These are phyloP conservation scores for Myiozetetes cayanensis DNA, from an alignment of 2,113 vertebrate genomes.

Conservation along the genomic window DNA sequence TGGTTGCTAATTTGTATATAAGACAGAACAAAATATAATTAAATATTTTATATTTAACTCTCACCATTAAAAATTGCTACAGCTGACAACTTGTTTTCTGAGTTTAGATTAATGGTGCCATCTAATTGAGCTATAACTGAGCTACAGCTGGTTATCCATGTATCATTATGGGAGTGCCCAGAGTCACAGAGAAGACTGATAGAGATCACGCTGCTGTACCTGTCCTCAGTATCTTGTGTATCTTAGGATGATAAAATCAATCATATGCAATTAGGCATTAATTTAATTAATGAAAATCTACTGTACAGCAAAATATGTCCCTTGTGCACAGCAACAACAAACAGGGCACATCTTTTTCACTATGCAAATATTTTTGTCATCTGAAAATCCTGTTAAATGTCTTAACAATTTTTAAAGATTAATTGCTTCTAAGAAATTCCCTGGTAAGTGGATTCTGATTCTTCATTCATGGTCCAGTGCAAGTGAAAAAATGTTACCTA, in stretches of 20 bases:
- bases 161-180: neutral
- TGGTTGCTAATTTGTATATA: neutral
- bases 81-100: neutral
- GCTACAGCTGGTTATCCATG: neutral
- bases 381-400: neutral
- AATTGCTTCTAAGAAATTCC: neutral
- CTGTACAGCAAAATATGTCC: neutral
- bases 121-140: constrained; percentile 26
- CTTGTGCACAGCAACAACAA: neutral
- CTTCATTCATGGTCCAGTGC: neutral
- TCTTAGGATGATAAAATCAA: neutral
- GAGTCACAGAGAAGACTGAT: neutral
- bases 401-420: neutral
- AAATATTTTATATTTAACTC: neutral
- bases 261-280: constrained; percentile 4
- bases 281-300: neutral
- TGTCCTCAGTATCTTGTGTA: neutral
- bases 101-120: neutral
- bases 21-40: constrained; percentile 14
- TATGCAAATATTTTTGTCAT: neutral
- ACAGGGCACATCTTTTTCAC: neutral
- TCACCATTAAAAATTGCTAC: neutral
- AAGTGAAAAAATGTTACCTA: neutral
- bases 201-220: neutral
- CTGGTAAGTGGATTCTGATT: neutral